These are phyloP conservation scores for Fragum sueziense DNA, from an alignment of 2,888 invertebrate genomes.

Conservation along the genomic window DNA sequence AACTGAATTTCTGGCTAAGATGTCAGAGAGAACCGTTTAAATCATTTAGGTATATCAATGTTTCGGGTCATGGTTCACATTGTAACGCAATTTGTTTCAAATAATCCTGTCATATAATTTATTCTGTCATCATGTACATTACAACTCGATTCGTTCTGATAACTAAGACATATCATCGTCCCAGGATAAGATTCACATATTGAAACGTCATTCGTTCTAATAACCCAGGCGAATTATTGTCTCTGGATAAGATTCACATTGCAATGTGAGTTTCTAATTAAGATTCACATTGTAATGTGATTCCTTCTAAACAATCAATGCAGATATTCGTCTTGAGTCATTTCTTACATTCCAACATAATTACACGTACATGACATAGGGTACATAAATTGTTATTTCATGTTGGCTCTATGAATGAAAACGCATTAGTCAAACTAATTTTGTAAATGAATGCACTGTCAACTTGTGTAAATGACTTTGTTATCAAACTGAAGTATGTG, in stretches of 20 bases:
- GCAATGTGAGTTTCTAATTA: not conserved
- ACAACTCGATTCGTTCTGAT: no score
- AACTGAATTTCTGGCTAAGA: not conserved
- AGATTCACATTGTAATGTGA: not conserved
- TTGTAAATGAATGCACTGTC: not conserved
- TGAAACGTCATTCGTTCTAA: not conserved
- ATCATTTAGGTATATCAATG: not conserved
- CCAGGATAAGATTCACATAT: not conserved
- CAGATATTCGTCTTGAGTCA: not conserved
- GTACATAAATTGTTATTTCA: not conserved
- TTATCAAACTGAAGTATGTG: constrained; percentile 50
- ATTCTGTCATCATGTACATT: no score
- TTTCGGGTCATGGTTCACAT: not conserved
- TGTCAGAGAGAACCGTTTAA: not conserved
- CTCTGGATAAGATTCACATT: not conserved
- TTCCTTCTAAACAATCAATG: not conserved
- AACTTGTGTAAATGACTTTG: not conserved
- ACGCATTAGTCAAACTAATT: not conserved
- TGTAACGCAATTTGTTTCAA: not conserved
- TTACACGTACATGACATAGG: not conserved
- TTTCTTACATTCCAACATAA: not conserved
- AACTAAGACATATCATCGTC: no score
- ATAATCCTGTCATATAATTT: not conserved
- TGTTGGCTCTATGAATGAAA: not conserved
- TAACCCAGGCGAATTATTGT: not conserved